Percentiles rank a stretch among this genome's conserved stretches.
Conservation (phyloP, 2,113 vertebrate genomes). For the Meriones unguiculatus region DNA sequence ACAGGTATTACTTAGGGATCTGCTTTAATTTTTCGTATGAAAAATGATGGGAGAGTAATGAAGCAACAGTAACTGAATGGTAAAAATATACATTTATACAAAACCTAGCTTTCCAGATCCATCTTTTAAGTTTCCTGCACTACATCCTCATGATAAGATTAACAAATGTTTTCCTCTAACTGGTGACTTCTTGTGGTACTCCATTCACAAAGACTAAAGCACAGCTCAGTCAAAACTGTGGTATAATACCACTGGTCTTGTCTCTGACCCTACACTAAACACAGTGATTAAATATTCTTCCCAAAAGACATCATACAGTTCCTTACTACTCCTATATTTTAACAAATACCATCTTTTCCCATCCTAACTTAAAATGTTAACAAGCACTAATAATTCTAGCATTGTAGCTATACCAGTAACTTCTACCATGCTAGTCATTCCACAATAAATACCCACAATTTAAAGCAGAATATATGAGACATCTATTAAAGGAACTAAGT, state of each 20-base stretch:
- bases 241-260: neutral
- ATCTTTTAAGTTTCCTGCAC: neutral
- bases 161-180: neutral
- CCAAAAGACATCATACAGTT: neutral
- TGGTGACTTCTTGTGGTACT: neutral
- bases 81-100: neutral
- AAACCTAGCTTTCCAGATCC: neutral
- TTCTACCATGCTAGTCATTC: neutral
- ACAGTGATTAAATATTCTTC: neutral
- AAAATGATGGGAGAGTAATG: neutral
- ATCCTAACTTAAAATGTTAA: neutral
- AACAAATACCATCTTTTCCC: neutral
- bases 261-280: neutral
- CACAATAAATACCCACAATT: neutral
- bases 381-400: neutral
- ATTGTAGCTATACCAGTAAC: neutral
- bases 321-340: neutral
- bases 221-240: neutral
- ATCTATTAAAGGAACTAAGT: neutral
- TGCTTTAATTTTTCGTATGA: neutral
- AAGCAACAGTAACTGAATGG: neutral
- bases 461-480: neutral
- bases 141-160: neutral
- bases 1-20: neutral
- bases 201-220: neutral